A percentile compares a stretch with the other conserved stretches of the same genome.
Evolutionary conservation across 2,797 vertebrate genomes (phyloP).

Genomic region (Phoeniculus purpureus): DNA sequence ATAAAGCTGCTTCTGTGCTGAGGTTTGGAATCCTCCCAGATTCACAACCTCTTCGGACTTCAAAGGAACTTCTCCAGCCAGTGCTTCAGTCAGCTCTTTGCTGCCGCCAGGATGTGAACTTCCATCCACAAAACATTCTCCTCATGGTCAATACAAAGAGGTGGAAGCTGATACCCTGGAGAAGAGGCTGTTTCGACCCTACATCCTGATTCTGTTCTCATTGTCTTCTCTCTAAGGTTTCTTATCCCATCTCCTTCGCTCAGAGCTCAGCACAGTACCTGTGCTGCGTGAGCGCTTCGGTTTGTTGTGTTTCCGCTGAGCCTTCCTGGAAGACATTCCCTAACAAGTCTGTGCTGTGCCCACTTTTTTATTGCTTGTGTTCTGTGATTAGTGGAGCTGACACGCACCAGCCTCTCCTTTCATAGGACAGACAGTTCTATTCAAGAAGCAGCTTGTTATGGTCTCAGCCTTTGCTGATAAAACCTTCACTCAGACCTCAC

Average conservation of each 20-base stretch:
- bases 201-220: not conserved
- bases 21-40: not conserved
- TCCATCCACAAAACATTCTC: not conserved
- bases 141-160: not conserved
- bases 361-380: not conserved
- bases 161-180: not conserved
- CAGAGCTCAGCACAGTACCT: not conserved
- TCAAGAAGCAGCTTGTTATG: conserved; percentile 52
- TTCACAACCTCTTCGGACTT: not conserved
- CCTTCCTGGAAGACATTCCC: not conserved
- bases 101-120: not conserved
- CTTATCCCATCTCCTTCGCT: not conserved
- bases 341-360: conserved; percentile 13
- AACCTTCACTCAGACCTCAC: not conserved
- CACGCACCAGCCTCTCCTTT: conserved; percentile 5
- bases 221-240: not conserved
- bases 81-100: not conserved
- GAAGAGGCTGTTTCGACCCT: not conserved
- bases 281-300: not conserved
- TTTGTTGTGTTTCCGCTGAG: not conserved
- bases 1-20: not conserved
- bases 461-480: not conserved
- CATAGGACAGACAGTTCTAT: conserved; percentile 8
- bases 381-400: not conserved
- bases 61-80: not conserved